These are phyloP conservation scores for Eulemur rubriventer DNA, from an alignment of 2,797 vertebrate species.

Conservation along the genomic window DNA sequence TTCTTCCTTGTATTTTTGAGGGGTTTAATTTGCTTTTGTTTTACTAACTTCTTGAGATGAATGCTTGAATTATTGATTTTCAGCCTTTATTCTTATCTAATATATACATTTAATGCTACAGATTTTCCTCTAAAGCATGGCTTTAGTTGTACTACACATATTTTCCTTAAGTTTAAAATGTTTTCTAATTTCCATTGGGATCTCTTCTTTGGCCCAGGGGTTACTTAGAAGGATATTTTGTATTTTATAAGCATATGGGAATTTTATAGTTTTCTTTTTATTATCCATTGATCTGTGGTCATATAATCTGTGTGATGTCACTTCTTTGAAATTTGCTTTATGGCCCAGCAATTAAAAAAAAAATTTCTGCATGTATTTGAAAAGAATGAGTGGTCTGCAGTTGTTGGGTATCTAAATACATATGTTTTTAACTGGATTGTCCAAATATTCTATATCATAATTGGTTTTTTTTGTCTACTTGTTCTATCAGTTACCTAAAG, in stretches of 20 bases:
- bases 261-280: constrained; percentile 37
- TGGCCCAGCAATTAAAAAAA: constrained; percentile 23
- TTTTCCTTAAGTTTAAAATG: background rate
- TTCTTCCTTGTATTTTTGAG: background rate
- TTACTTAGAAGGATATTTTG: constrained; percentile 2
- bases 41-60: background rate
- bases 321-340: constrained; percentile 26
- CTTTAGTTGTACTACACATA: background rate
- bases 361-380: constrained; percentile 1
- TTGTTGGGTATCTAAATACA: constrained; percentile 2
- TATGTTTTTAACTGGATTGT: background rate
- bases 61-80: background rate
- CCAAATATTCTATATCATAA: constrained; percentile 5
- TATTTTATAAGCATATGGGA: constrained; percentile 10
- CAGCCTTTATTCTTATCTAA: background rate
- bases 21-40: background rate
- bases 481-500: background rate
- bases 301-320: constrained; percentile 2
- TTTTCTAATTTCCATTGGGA: constrained; percentile 11
- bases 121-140: background rate
- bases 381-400: constrained; percentile 39
- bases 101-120: background rate
- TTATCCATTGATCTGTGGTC: background rate
- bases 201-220: background rate
- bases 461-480: background rate